A percentile compares a stretch with the other conserved stretches of the same genome.
Conservation (phyloP, 2,797 vertebrate species). For the Eulemur rubriventer region DNA sequence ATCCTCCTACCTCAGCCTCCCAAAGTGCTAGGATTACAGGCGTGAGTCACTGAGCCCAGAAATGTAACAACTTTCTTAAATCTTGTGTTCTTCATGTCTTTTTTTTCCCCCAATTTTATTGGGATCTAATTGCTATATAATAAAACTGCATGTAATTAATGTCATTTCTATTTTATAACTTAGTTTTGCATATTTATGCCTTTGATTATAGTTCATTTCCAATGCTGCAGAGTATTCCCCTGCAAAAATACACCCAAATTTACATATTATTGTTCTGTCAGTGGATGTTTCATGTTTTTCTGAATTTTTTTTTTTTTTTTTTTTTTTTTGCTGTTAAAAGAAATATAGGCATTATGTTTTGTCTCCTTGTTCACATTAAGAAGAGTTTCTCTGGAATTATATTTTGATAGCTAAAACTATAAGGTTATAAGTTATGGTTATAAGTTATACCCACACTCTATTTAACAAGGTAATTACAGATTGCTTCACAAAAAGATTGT, state of each 20-base stretch:
- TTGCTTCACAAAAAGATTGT: background rate
- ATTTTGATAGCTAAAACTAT: background rate
- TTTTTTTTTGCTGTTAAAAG: background rate
- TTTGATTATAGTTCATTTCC: background rate
- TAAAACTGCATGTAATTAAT: background rate
- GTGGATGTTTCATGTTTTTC: background rate
- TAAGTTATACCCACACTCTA: background rate
- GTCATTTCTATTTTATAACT: background rate
- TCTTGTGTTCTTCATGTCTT: background rate
- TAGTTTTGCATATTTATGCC: background rate
- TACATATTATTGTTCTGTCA: background rate
- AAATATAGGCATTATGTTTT: background rate
- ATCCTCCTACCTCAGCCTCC: no score
- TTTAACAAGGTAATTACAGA: background rate
- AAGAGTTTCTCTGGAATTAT: background rate
- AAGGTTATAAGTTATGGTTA: background rate
- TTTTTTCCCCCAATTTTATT: background rate
- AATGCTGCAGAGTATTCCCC: background rate
- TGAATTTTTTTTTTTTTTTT: background rate
- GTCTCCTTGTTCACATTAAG: background rate
- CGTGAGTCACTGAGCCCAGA: background rate
- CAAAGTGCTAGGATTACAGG: background rate
- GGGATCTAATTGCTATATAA: background rate
- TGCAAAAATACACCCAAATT: background rate
- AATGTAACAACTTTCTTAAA: background rate